Evolutionary conservation across 2,113 vertebrate genomes (phyloP), one percentile per base, ranked within the genome.

Genomic region (Paradisaea rubra): DNA sequence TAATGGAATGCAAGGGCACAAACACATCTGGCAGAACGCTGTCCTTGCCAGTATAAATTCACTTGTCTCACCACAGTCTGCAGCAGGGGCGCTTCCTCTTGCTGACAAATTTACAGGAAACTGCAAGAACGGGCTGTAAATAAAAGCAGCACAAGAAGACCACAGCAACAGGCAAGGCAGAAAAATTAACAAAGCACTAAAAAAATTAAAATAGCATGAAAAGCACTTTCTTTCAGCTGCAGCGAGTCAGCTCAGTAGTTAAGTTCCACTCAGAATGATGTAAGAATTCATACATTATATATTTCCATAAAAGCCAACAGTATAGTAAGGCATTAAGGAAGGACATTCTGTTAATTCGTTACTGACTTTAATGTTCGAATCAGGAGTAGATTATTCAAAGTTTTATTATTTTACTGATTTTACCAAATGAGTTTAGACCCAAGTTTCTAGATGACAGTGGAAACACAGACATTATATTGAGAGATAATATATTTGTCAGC

Each of bases 71-170:
- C 65, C 54, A 37, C 60, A 63, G 60, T 66, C 60, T 88, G 88
- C 82, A 70, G 79, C 74, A 66, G 57, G 54, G 81, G 27, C 25
- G 3, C 90, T 97, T 97, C 95, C 94, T 95, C 90, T 94, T 72
- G 63, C 76, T 53, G 82, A 93, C 90, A 82, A 53, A 31, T 57
- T 81, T 88, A 90, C 95, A 96, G 95, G 96, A 97, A 97, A 78
- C 76, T 56, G 64, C 72, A 90, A 94, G 80, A 93, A 45, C 17
- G 73, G 91, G 74, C 91, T 31, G 52, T 37, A 86, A 88, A 83
- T 69, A 91, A 95, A 80, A 89, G 63, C 78, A 39, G 63, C 13
- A 11, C 1, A 1, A 89, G 42, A 52, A 63, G 20, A 81, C 5
- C 20, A 12, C 27, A 24, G 81, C 42, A 77, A 91, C 7, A 70